phyloP scores from a whole-genome alignment of 37 sponge, comb jelly and placozoan species.

The Axinella damicornis region DNA sequence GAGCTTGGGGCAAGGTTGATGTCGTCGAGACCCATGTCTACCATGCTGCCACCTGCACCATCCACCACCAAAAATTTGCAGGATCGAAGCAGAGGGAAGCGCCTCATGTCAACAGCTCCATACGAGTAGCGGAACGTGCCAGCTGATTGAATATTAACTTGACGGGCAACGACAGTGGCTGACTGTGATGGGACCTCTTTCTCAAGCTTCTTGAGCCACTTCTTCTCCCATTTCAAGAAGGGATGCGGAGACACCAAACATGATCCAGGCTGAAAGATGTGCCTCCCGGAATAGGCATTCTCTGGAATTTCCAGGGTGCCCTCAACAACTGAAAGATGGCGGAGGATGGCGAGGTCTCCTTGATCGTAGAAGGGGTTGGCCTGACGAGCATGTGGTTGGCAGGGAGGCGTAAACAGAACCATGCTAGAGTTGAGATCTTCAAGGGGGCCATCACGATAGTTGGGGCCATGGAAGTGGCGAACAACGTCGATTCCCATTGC shows the following conservation, averaged over 20 bases:
- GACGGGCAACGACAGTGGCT: constrained; percentile 22
- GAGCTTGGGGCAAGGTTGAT: constrained; percentile 33
- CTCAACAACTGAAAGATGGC: constrained; percentile 46
- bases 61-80: constrained; percentile 67
- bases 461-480: constrained; percentile 69
- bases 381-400: background rate
- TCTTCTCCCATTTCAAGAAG: constrained; percentile 62
- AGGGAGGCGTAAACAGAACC: constrained; percentile 47
- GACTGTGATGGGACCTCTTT: constrained; percentile 53
- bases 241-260: constrained; percentile 39
- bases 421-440: constrained; percentile 63
- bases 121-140: constrained; percentile 54
- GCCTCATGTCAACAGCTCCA: constrained; percentile 72
- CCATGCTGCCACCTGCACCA: constrained; percentile 51
- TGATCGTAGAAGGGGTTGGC: constrained; percentile 11
- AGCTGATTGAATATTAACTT: constrained; percentile 14
- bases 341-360: constrained; percentile 48
- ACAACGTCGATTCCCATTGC: constrained; percentile 57
- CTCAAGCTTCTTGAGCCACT: constrained; percentile 57
- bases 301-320: constrained; percentile 37
- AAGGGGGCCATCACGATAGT: constrained; percentile 20
- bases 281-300: constrained; percentile 58
- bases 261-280: constrained; percentile 55
- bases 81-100: constrained; percentile 66
- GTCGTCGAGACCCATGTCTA: constrained; percentile 72